Base-by-base conservation (phyloP, 2,797 vertebrate genomes). In the Propithecus perrieri region DNA sequence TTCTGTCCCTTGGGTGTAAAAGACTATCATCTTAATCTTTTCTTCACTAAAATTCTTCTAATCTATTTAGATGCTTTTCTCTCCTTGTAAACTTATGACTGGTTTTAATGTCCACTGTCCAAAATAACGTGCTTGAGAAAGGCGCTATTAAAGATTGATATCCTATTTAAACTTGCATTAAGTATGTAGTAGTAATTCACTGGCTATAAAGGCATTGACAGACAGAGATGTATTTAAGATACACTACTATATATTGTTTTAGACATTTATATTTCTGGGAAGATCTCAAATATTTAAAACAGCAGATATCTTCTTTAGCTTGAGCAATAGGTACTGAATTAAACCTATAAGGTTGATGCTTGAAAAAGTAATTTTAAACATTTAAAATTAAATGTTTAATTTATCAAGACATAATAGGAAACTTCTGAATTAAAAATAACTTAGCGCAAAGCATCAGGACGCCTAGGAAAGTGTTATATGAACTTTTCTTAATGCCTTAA, bases 401-500 rank as follows among this genome's bases (percentile, higher is more conserved):
- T 95, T 72, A 65, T 59, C 38, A 33, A 93, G 53, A 85, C 17
- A 11, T 57, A 88, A 85, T 35, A 72, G 71, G 26, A 79, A 90
- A 48, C 10, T 93, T 85, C 59, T 41, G 50, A 81, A 63, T 92
- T 85, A 87, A 92, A 94, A 90, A 59, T 93, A 90, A 88, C 43
- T 83, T 79, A 28, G 55, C 38, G 9, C 9, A 89, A 95, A 91
- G n/a, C 35, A 43, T 69, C 5, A 26, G 55, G 55, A 24, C 10
- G 2, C 24, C 1, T 67, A n/a, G 50, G 22, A 85, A 71, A 30
- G 46, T 35, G 28, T 87, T 65, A 65, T 5, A 74, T 59, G 81
- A 35, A 89, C 33, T 76, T 85, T 94, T 91, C 71, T 80, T 78
- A 50, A 78, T 75, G 74, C 74, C n/a, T 84, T 35, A 59, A 30